A percentile compares a stretch with the other conserved stretches of the same genome.
Conservation (phyloP, 2,113 vertebrate genomes). For the Lepus timidus region DNA sequence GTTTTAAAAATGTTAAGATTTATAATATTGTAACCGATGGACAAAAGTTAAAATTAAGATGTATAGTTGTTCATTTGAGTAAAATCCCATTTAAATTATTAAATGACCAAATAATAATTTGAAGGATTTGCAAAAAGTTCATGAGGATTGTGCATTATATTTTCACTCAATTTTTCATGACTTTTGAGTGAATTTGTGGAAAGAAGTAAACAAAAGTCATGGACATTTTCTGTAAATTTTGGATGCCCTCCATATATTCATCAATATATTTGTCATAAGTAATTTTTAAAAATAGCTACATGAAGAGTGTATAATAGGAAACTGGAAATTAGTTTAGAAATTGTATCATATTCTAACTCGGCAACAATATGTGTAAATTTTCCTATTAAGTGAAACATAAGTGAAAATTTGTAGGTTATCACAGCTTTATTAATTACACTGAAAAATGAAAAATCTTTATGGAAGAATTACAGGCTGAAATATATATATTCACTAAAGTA, state of each 20-base stretch:
- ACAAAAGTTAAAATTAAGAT: background rate
- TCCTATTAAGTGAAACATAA: background rate
- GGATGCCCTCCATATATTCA: background rate
- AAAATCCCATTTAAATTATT: background rate
- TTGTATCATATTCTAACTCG: background rate
- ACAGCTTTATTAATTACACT: background rate
- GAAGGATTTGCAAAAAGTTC: too few relatives aligned
- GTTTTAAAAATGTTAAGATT: too few relatives aligned
- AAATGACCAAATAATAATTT: background rate
- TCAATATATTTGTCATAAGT: background rate
- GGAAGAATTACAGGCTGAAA: background rate
- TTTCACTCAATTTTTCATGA: too few relatives aligned
- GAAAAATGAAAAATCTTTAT: constrained; percentile 24
- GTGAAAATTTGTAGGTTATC: background rate
- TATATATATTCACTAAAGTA: background rate
- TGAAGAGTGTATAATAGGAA: background rate
- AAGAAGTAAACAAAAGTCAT: too few relatives aligned
- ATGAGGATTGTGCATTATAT: too few relatives aligned
- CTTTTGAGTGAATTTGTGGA: too few relatives aligned
- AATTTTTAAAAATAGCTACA: background rate
- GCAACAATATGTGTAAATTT: background rate
- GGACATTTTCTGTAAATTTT: too few relatives aligned
- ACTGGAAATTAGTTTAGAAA: background rate
- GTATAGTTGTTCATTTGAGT: background rate
- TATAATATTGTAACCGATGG: too few relatives aligned